Evolutionary conservation across 1,140 invertebrate genomes (phyloP), one percentile per base, ranked within the genome.

Genomic region (Danaus plexippus): DNA sequence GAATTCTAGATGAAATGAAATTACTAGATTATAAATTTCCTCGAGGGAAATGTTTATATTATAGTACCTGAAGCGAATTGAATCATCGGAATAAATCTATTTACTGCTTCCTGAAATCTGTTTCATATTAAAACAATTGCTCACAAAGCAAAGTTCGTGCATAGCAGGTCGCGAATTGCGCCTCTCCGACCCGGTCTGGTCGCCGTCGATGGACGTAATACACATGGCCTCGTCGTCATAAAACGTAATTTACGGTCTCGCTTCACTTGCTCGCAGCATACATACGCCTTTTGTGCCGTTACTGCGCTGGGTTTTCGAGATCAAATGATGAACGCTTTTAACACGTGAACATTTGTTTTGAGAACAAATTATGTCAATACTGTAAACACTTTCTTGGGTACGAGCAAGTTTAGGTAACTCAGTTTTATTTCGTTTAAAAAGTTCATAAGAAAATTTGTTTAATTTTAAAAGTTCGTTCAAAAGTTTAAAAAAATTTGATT

Each of bases 221-320:
- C 78, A 81, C 76, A 79, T 81, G 75, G 78, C 78, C 64, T 22
- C 67, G 54, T 72, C 74, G 71, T 81, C 78, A 81, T 81, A 81
- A 81, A 81, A 69, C 61, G 62, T 77, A 73, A 80, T 78, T 80
- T 80, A 78, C 73, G 64, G 63, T 64, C 63, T 42, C 15, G 54
- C 49, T 58, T 62, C 59, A 61, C 61, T 65, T 70, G 66, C 64
- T 60, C 56, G 59, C 51, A 61, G 52, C 58, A 55, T 61, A 57
- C 58, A 55, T 61, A 57, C 71, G 68, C 63, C 61, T 69, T 65
- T 69, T 64, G 58, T 61, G 52, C 61, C 57, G 54, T 60, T 54
- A 53, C 45, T 59, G 57, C 51, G 48, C 40, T 47, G 54, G 57
- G 55, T 59, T 59, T 67, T 58, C 53, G 61, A 64, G 62, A 67